Base-by-base conservation (phyloP, 2,797 vertebrate genomes). In the Pyrocephalus nanus region DNA sequence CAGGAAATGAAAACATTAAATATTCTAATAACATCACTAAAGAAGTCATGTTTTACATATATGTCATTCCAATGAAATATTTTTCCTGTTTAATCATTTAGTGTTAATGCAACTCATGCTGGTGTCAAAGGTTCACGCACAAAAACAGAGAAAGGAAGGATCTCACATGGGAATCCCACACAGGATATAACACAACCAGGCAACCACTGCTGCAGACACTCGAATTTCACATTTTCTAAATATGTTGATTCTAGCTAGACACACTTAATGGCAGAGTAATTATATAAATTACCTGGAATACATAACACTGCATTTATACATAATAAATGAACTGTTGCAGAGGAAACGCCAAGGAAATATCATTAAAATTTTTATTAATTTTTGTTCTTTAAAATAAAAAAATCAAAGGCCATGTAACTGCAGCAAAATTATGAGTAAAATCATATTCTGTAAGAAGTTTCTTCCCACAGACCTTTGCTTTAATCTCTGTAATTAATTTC, bases 1-100 rank as follows among this genome's bases (percentile, higher is more conserved):
- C 65, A 82, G 79, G 83, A 96, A 96, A 96, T 38, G 74, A 95
- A 96, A 95, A 95, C 86, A 96, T 95, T 93, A 87, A 92, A 87
- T 88, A 93, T 93, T 95, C 90, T 82, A 95, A 88, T 57, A 95
- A 64, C 90, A 85, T 92, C 67, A 54, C 80, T 87, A 77, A 94
- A 96, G 80, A 77, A 96, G 53, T 27, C 23, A 30, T 92, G 92
- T 82, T 95, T 92, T 92, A 95, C 93, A 90, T 95, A 55, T 38
- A 90, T 90, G 83, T 45, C 90, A 67, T 95, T 93, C 90, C 95
- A 90, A 79, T 76, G 66, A 90, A 92, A 85, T 95, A 76, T 82
- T 90, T 94, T 60, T 79, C 91, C 64, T 40, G 40, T 60, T 94
- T 70, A 90, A 95, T 93, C 94, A 93, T 55, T 92, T 60, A 82